A percentile compares a stretch with the other conserved stretches of the same genome.
Evolutionary conservation across 2,888 invertebrate genomes (phyloP).

Genomic region (Allolobophora icterica): DNA sequence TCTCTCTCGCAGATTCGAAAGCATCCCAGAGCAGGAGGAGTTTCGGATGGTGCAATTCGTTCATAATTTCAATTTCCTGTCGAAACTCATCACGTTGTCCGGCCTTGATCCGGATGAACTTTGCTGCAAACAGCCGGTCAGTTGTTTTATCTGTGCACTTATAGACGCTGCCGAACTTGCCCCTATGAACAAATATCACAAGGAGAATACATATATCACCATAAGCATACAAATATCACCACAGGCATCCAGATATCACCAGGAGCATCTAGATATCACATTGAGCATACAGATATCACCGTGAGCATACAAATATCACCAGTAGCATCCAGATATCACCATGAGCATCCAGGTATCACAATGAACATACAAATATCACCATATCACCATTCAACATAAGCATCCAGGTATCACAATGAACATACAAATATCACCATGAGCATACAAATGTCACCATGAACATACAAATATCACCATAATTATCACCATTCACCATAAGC

Average conservation of each 20-base stretch:
- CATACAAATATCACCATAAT: no score
- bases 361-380: no score
- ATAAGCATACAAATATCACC: not conserved
- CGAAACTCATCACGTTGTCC: conserved; percentile 89
- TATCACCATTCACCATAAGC: no score
- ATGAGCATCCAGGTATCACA: no score
- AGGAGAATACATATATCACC: not conserved
- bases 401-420: no score
- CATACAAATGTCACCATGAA: no score
- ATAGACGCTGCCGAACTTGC: conserved; percentile 69
- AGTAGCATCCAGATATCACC: not conserved
- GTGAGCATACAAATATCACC: no score
- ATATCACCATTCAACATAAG: no score
- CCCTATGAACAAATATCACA: conserved; percentile 56
- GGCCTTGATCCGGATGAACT: conserved; percentile 82
- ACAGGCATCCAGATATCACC: not conserved
- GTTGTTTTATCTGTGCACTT: conserved; percentile 72
- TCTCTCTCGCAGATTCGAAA: conserved; percentile 74
- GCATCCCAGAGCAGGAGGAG: conserved; percentile 97
- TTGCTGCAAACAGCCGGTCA: conserved; percentile 78
- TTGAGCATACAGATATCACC: not conserved
- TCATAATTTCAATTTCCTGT: conserved; percentile 95
- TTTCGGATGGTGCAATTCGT: conserved; percentile 88
- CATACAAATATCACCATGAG: no score
- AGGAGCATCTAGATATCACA: no score